phyloP scores from a whole-genome alignment of 2,888 invertebrate genomes.

The Apocheima hispidaria region DNA sequence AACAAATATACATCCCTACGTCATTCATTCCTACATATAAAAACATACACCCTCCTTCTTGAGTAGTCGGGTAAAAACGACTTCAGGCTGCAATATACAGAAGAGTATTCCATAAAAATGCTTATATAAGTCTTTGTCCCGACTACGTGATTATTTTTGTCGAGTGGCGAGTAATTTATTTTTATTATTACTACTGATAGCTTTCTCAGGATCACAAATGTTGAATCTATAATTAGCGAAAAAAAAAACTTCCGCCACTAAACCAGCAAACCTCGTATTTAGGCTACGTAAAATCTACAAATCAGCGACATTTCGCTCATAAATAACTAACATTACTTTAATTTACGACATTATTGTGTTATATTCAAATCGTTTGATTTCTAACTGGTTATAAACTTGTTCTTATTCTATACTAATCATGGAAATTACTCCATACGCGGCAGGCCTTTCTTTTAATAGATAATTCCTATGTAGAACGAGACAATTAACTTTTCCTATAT shows the following conservation, averaged over 20 bases:
- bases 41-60: too few relatives aligned
- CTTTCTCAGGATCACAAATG: background rate
- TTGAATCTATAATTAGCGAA: background rate
- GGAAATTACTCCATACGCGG: slow-evolving; percentile 13
- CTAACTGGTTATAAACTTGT: slow-evolving; percentile 22
- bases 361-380: slow-evolving; percentile 20
- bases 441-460: slow-evolving; percentile 16
- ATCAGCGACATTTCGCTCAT: slow-evolving; percentile 7
- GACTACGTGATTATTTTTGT: too few relatives aligned
- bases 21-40: too few relatives aligned
- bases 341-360: slow-evolving; percentile 15
- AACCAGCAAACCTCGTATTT: slow-evolving; percentile 3
- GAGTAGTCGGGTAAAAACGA: too few relatives aligned
- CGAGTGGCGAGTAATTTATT: too few relatives aligned
- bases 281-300: slow-evolving; percentile 7
- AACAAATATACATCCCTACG: too few relatives aligned
- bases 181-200: too few relatives aligned
- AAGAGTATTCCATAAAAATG: too few relatives aligned
- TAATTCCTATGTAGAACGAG: slow-evolving; percentile 10
- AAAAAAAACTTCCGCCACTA: slow-evolving; percentile 3
- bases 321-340: slow-evolving; percentile 19
- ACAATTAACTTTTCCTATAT: slow-evolving; percentile 34
- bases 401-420: slow-evolving; percentile 14
- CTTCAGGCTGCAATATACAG: too few relatives aligned
- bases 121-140: too few relatives aligned